These are phyloP conservation scores for Azemiops feae DNA, from an alignment of 2,113 vertebrate genomes.

Conservation along the genomic window DNA sequence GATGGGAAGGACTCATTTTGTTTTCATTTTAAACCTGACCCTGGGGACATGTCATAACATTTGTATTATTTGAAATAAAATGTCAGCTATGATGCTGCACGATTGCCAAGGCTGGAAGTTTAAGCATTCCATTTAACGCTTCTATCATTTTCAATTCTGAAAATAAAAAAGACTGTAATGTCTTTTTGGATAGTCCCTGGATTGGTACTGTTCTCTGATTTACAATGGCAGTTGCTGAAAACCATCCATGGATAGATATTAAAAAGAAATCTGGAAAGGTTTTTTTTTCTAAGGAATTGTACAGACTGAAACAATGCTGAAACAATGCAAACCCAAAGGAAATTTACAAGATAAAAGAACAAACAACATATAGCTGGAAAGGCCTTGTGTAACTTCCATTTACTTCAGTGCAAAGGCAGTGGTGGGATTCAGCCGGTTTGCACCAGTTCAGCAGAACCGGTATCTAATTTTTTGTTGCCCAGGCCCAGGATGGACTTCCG, in stretches of 20 bases:
- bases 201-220: conserved; percentile 33
- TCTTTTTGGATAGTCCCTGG: conserved; percentile 51
- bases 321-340: conserved; percentile 25
- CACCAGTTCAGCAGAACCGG: no score
- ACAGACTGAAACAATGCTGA: rapidly evolving
- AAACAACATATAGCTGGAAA: neutral
- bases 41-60: conserved; percentile 72
- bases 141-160: conserved; percentile 59
- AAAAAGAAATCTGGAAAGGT: conserved; percentile 45
- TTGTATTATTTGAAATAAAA: conserved; percentile 70
- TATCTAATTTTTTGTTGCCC: no score
- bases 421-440: no score
- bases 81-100: conserved; percentile 54
- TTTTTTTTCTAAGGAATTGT: conserved; percentile 22
- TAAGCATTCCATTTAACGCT: conserved; percentile 60
- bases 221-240: conserved; percentile 46
- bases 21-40: conserved; percentile 73
- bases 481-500: no score
- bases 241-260: neutral
- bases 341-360: conserved; percentile 13
- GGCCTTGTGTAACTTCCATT: conserved; percentile 26
- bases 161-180: conserved; percentile 53
- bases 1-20: conserved; percentile 48
- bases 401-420: neutral
- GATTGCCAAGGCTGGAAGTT: conserved; percentile 62